These are phyloP conservation scores for Proales similis DNA, from an alignment of 1,140 invertebrate genomes.

Conservation along the genomic window DNA sequence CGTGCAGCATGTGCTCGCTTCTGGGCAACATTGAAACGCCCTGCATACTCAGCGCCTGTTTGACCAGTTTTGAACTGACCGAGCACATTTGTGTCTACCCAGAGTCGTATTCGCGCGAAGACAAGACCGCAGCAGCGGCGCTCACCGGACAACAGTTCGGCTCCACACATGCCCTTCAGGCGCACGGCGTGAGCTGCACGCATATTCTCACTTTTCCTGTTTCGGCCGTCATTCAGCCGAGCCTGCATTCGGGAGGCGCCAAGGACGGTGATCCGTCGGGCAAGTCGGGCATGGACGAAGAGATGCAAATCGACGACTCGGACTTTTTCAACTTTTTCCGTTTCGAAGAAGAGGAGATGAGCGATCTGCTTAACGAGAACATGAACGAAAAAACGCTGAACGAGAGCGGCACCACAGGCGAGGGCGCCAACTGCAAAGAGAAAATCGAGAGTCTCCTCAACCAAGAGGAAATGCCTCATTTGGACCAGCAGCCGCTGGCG, in stretches of 20 bases:
- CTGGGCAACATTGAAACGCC: slow-evolving; percentile 57
- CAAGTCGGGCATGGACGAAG: neutral
- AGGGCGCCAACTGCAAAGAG: slow-evolving; percentile 5
- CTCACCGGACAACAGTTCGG: slow-evolving; percentile 58
- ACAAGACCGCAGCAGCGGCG: slow-evolving; percentile 45
- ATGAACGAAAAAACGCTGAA: slow-evolving; percentile 35
- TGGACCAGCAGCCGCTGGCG: slow-evolving; percentile 93
- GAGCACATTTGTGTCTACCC: slow-evolving; percentile 83
- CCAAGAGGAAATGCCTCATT: slow-evolving; percentile 53
- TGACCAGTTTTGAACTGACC: slow-evolving; percentile 92
- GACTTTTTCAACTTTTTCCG: slow-evolving; percentile 28
- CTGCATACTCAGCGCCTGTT: slow-evolving; percentile 86
- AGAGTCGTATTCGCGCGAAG: slow-evolving; percentile 59
- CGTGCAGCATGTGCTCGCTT: slow-evolving; percentile 71
- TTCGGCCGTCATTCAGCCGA: slow-evolving; percentile 79
- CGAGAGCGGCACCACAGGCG: neutral
- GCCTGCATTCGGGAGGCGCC: neutral
- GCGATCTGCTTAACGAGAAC: slow-evolving; percentile 5
- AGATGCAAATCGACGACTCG: slow-evolving; percentile 24
- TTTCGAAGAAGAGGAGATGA: slow-evolving; percentile 11
- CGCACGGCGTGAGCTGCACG: slow-evolving; percentile 77
- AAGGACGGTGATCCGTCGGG: slow-evolving; percentile 20
- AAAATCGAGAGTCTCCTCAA: slow-evolving; percentile 35
- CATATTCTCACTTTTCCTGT: slow-evolving; percentile 98
- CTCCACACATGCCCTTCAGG: slow-evolving; percentile 69